Conservation (phyloP, 2,888 invertebrate genomes). For the Proisotoma minuta region DNA sequence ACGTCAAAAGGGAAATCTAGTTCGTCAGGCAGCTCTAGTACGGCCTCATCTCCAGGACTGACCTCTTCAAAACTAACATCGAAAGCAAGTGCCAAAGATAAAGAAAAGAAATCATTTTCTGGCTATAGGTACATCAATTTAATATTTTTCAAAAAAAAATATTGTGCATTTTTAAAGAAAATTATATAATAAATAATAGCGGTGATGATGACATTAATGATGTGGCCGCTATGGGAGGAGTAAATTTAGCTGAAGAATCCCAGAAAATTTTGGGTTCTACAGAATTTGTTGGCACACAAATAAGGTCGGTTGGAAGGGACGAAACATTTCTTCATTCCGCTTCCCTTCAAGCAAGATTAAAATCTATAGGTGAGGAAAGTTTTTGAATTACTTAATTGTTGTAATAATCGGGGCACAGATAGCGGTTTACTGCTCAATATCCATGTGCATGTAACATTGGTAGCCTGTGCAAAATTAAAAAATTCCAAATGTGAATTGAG, state of each 20-base stretch:
- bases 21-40: constrained; percentile 2
- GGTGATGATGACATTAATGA: constrained; percentile 97
- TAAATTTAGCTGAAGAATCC: constrained; percentile 92
- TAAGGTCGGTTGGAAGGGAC: constrained; percentile 87
- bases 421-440: constrained; percentile 21
- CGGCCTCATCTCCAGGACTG: constrained; percentile 22
- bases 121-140: too few relatives aligned
- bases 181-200: constrained; percentile 49
- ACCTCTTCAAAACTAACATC: constrained; percentile 23
- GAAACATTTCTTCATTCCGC: constrained; percentile 77
- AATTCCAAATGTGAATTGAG: background rate
- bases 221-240: constrained; percentile 98
- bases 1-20: constrained; percentile 36
- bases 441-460: constrained; percentile 27
- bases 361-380: constrained; percentile 35
- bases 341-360: constrained; percentile 51
- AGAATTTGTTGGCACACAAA: constrained; percentile 82
- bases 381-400: constrained; percentile 5
- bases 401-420: constrained; percentile 18
- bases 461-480: constrained; percentile 28
- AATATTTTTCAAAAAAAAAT: too few relatives aligned
- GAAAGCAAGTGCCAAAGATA: constrained; percentile 62
- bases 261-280: constrained; percentile 88
- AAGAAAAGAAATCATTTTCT: constrained; percentile 65
- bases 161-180: too few relatives aligned